Evolutionary conservation across 2,113 vertebrate genomes (phyloP).

Genomic region (Lampris megalopsis): DNA sequence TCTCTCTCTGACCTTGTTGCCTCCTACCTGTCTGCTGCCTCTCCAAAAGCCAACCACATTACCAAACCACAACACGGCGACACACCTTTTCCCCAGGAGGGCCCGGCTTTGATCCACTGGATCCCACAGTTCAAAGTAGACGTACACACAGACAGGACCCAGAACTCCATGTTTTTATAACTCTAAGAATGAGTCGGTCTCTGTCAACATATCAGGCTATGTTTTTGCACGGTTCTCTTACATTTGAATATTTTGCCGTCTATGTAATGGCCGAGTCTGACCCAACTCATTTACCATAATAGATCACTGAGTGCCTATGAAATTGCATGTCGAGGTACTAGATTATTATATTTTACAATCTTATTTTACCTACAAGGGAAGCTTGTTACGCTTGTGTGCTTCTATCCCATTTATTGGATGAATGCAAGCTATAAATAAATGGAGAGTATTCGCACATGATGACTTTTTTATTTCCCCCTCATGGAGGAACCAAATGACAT

Average conservation of each 20-base stretch:
- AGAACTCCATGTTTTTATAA: conserved; percentile 57
- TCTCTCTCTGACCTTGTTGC: background rate
- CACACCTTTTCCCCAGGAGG: conserved; percentile 31
- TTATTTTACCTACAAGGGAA: conserved; percentile 15
- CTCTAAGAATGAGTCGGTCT: conserved; percentile 24
- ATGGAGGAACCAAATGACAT: conserved; percentile 25
- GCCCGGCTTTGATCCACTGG: conserved; percentile 52
- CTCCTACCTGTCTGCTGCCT: conserved; percentile 46
- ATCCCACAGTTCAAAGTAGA: conserved; percentile 37
- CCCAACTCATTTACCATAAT: conserved; percentile 5
- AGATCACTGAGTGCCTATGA: conserved; percentile 14
- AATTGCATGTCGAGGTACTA: conserved; percentile 6
- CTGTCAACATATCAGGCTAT: conserved; percentile 32
- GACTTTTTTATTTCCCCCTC: conserved; percentile 26
- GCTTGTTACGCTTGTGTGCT: background rate
- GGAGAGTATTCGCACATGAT: conserved; percentile 5
- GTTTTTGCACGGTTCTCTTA: conserved; percentile 18
- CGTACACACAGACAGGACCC: conserved; percentile 38
- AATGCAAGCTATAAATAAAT: conserved; percentile 38
- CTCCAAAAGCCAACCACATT: conserved; percentile 39
- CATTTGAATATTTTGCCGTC: conserved; percentile 1
- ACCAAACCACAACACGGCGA: conserved; percentile 43
- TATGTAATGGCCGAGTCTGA: background rate
- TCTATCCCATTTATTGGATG: conserved; percentile 32
- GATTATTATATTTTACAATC: conserved; percentile 22